Evolutionary conservation across 2,797 vertebrate species (phyloP), one percentile per base, ranked within the genome.

Genomic region (Thaleichthys pacificus): DNA sequence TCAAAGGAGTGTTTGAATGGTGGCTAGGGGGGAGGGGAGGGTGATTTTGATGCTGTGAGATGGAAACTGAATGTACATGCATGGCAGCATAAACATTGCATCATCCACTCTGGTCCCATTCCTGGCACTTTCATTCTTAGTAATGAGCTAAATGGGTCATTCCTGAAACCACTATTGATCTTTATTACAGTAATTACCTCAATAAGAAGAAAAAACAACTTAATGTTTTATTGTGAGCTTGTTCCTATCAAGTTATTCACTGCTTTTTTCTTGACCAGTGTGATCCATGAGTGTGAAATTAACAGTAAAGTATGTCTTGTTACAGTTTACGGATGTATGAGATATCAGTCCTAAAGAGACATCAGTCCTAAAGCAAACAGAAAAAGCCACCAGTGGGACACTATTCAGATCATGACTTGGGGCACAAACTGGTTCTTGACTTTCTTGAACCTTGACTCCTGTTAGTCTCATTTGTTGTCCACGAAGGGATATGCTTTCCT

Each of bases 141-240:
- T 78, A 61, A 38, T 0, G 0, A 24, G 73, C 82, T 79, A 86
- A 75, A 68, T 75, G 71, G 62, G 76, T 72, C 30, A 84, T 61
- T 35, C 28, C 62, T 32, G 51, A 61, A 78, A 83, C 84, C 77
- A 81, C 72, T 73, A 64, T 75, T 75, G 66, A 32, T 32, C 15
- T 35, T 35, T 4, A 64, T 64, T 35, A n/a, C 19, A 54, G 51
- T n/a, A 5, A 54, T n/a, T 54, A 56, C 15, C 51, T 54, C 14
- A 47, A 2, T 47, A 47, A 14, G 42, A 47, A 47, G 42, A 47
- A 47, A 47, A 47, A 14, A 2, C 38, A 2, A 47, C 42, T 3
- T 1, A 42, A 47, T 11, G 9, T 47, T 14, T 8, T 12, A 14
- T 12, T 24, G 21, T 12, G 58, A 61, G 68, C 21, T 58, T 15